Base-by-base conservation (phyloP, 2,888 invertebrate species). In the Galeruca laticollis region DNA sequence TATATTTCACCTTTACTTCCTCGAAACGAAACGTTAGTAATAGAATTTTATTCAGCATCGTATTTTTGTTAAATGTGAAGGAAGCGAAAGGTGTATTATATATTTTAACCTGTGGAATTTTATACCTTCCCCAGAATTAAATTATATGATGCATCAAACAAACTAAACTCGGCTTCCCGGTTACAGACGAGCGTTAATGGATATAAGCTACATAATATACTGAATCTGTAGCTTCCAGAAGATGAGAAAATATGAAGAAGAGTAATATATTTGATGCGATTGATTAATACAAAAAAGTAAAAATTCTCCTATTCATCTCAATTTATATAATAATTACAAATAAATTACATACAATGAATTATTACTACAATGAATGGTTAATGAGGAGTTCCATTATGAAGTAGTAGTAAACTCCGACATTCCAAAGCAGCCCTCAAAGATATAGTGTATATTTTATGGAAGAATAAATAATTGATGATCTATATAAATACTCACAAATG, bases 31-130 rank as follows among this genome's bases (percentile, higher is more conserved):
- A 71, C 73, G 73, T 75, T 73, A 75, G 73, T 75, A 75, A 75
- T 75, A 73, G 75, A 69, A 71, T 73, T 75, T 75, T 72, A 75
- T 75, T 73, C 68, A 60, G 70, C 70, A 62, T 63, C 73, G 73
- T 73, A 75, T 73, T 75, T 75, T 75, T 73, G 70, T 68, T 73
- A 70, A 75, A 73, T 75, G 73, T 72, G 67, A 52, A 63, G 60
- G 62, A 72, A 59, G 69, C 71, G 68, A 56, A 60, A 60, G 56
- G 62, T 65, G 68, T 65, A 54, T 69, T 60, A 64, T 66, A 67
- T 52, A 43, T 61, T 68, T 40, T 51, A 47, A 61, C 68, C 69
- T 57, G 47, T 51, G 61, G 63, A 67, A 69, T 67, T 71, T 71
- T 59, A 21, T 61, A 56, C 52, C 51, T 52, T 31, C 54, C 49